Conservation (phyloP, 2,888 invertebrate species). For the Megamerina dolium region DNA sequence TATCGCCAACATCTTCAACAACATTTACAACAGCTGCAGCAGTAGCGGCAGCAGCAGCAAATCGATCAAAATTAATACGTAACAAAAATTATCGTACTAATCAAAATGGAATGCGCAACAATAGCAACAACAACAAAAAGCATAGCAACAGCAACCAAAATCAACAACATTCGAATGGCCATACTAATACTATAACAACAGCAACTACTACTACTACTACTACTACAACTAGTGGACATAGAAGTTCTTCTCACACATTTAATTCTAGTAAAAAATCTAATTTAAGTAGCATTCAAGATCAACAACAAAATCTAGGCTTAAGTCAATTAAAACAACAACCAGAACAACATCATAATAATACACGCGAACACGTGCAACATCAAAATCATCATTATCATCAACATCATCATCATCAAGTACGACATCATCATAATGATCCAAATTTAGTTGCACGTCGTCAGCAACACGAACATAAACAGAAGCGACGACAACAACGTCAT, state of each 20-base stretch:
- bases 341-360: slow-evolving; percentile 22
- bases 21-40: slow-evolving; percentile 24
- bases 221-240: too few relatives aligned
- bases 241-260: not conserved
- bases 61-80: slow-evolving; percentile 25
- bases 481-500: slow-evolving; percentile 31
- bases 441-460: slow-evolving; percentile 38
- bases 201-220: too few relatives aligned
- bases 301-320: slow-evolving; percentile 28
- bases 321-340: slow-evolving; percentile 17
- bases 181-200: slow-evolving; percentile 32
- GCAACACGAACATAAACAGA: slow-evolving; percentile 38
- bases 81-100: slow-evolving; percentile 22
- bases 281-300: slow-evolving; percentile 40
- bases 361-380: slow-evolving; percentile 22
- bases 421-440: slow-evolving; percentile 47
- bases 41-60: slow-evolving; percentile 19
- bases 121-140: slow-evolving; percentile 24
- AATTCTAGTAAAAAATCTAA: slow-evolving; percentile 25
- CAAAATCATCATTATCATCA: slow-evolving; percentile 34
- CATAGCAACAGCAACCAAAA: slow-evolving; percentile 25
- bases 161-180: slow-evolving; percentile 26
- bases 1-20: slow-evolving; percentile 15
- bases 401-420: slow-evolving; percentile 43
- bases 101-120: slow-evolving; percentile 17